A percentile compares a stretch with the other conserved stretches of the same genome.
phyloP scores from a whole-genome alignment of 2,888 invertebrate genomes.

The Tuberolachnus salignus region DNA sequence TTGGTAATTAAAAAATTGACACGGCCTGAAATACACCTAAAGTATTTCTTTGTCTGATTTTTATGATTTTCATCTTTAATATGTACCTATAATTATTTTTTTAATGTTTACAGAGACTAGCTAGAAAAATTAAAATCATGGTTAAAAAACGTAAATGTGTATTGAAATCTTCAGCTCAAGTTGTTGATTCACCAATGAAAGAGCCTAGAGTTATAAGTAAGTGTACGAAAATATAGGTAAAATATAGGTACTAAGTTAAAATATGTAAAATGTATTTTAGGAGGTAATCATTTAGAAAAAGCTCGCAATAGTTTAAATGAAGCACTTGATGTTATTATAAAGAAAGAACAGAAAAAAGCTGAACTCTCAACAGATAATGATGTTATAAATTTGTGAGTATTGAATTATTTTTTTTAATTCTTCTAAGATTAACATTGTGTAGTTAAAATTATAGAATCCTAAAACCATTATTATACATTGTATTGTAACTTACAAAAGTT shows the following conservation, averaged over 20 bases:
- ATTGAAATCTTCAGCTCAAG: constrained; percentile 37
- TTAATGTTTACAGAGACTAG: too few relatives aligned
- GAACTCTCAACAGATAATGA: constrained; percentile 23
- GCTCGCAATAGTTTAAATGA: constrained; percentile 52
- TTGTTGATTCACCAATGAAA: constrained; percentile 52
- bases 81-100: too few relatives aligned
- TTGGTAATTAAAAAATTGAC: too few relatives aligned
- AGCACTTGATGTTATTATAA: constrained; percentile 40
- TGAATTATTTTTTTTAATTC: background rate
- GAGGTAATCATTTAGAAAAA: constrained; percentile 53
- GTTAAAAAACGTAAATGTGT: constrained; percentile 53
- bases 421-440: background rate
- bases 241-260: background rate
- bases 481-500: too few relatives aligned
- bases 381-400: constrained; percentile 37
- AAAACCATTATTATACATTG: too few relatives aligned
- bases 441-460: too few relatives aligned
- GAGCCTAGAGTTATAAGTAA: constrained; percentile 54
- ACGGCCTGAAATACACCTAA: too few relatives aligned
- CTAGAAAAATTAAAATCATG: constrained; percentile 12
- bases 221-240: background rate
- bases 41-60: too few relatives aligned
- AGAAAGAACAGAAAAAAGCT: constrained; percentile 44
- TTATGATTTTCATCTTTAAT: too few relatives aligned
- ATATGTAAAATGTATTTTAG: constrained; percentile 1